phyloP scores from a whole-genome alignment of 2,797 vertebrate species.

The Euphonia xanthogaster region DNA sequence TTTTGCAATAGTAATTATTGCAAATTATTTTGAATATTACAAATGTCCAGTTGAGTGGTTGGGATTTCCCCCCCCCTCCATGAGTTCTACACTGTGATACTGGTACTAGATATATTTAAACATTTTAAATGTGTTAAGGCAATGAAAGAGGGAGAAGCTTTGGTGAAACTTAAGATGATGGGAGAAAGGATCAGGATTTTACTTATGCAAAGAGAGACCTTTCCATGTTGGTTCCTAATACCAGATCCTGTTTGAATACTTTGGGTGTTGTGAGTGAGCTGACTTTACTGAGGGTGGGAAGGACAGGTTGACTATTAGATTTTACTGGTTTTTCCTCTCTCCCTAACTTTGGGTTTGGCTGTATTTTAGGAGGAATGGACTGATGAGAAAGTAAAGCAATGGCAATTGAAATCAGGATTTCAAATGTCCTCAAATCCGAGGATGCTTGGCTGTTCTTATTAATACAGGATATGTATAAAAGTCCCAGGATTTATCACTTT shows the following conservation, averaged over 20 bases:
- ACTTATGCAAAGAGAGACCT: neutral
- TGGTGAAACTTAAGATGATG: neutral
- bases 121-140: neutral
- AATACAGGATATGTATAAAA: neutral
- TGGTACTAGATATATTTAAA: neutral
- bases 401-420: neutral
- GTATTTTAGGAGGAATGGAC: neutral
- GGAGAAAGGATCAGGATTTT: neutral
- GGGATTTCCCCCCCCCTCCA: accelerated
- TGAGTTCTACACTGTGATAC: neutral
- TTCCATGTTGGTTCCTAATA: neutral
- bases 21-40: neutral
- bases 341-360: neutral
- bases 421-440: neutral
- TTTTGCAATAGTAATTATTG: too few relatives aligned
- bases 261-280: neutral
- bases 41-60: neutral
- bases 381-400: neutral
- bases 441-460: neutral
- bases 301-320: neutral
- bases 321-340: neutral
- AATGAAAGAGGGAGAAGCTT: neutral
- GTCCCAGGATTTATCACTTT: neutral
- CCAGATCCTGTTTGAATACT: neutral
- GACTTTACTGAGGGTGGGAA: neutral